Evolutionary conservation across 2,888 invertebrate genomes (phyloP), one percentile per base, ranked within the genome.

Genomic region (Calliphora vomitoria): DNA sequence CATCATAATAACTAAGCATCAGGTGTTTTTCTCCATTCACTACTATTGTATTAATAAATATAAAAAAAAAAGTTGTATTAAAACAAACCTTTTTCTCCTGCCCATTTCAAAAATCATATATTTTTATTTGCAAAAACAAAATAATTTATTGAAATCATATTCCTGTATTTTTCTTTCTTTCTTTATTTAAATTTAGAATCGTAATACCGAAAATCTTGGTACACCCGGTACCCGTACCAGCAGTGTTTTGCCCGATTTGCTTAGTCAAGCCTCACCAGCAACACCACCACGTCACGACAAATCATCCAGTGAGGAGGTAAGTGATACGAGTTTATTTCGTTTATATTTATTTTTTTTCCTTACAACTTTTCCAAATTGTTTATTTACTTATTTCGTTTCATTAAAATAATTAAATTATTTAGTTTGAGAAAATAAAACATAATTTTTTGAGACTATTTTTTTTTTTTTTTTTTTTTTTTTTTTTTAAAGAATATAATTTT

Each of bases 251-350:
- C 99, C 99, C 79, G 99, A 99, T 95, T 95, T 99, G 90, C 96
- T 99, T 90, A 98, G 98, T 93, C 98, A 97, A 95, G 97, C 97
- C 86, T 96, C 96, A 85, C 97, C 97, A 88, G 97, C 97, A 90
- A 97, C 98, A 50, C 97, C 98, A 86, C 96, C 96, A 90, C 95
- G 98, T 78, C 97, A 97, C 93, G 98, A 99, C 95, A 98, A 98
- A 94, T 97, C 98, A 90, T 97, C 97, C 91, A 98, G 98, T 93
- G 99, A 99, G 94, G 99, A 99, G 98, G 98, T 98, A 95, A 95
- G 96, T 90, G 75, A 87, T 88, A 53, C 47, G 53, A 60, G 44
- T 78, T 68, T 64, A 75, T 53, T 80, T 78, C 10, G 6, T 44
- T n/a, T 58, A 4, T 25, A 3, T 47, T 35, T 64, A 50, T 13